These are phyloP conservation scores for Lepidurus couesii DNA, from an alignment of 1,140 invertebrate genomes.

Conservation along the genomic window DNA sequence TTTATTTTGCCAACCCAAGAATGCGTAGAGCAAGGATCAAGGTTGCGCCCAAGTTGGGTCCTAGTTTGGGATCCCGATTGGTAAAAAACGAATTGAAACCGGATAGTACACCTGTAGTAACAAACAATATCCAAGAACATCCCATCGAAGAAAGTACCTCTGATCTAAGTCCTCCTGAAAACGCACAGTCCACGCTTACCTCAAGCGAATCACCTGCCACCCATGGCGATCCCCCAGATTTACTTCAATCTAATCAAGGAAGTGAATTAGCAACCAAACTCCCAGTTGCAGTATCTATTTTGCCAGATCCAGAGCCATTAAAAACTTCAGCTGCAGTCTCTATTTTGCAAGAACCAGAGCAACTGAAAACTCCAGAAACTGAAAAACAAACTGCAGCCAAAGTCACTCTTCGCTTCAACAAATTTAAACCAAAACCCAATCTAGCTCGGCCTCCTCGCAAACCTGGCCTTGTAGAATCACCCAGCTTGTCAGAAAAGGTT, in stretches of 20 bases:
- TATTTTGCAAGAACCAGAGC: not conserved
- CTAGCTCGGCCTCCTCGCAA: not conserved
- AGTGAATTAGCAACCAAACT: not conserved
- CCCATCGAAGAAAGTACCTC: not conserved
- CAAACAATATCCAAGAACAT: not conserved
- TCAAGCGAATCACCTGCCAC: too few relatives aligned
- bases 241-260: not conserved
- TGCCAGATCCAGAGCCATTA: not conserved
- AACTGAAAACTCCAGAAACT: not conserved
- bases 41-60: conserved; percentile 28
- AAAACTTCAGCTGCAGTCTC: not conserved
- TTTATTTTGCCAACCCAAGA: not conserved
- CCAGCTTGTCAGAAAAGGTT: not conserved
- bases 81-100: not conserved
- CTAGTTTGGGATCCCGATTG: not conserved
- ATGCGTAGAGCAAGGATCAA: conserved; percentile 31
- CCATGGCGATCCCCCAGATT: not conserved
- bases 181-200: too few relatives aligned
- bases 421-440: conserved; percentile 1
- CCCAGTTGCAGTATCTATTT: not conserved
- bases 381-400: not conserved
- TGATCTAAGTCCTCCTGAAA: not conserved
- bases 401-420: not conserved
- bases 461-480: not conserved
- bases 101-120: not conserved